A percentile compares a stretch with the other conserved stretches of the same genome.
These are phyloP conservation scores for Argyra leucocephala DNA, from an alignment of 2,888 invertebrate genomes.

Conservation along the genomic window DNA sequence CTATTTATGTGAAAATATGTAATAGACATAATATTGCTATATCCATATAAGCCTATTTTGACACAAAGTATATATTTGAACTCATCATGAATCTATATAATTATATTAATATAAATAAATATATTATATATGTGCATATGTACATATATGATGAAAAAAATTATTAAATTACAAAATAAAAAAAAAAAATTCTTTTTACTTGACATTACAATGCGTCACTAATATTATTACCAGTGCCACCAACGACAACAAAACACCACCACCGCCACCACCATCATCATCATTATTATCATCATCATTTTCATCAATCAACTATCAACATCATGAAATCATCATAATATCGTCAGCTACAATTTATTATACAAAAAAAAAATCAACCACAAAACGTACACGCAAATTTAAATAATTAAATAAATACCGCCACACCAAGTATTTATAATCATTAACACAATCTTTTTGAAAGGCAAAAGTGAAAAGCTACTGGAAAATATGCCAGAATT, in stretches of 20 bases:
- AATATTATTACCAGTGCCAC: neutral
- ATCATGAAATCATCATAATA: neutral
- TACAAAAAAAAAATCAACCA: neutral
- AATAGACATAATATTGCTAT: too few species aligned
- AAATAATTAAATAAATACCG: slow-evolving; percentile 6
- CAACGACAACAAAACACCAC: neutral
- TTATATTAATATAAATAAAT: too few species aligned
- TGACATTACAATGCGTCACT: neutral
- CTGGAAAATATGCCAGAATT: slow-evolving; percentile 6
- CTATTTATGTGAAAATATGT: too few species aligned
- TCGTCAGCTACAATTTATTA: neutral
- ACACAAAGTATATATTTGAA: too few species aligned
- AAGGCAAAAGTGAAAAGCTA: slow-evolving; percentile 6
- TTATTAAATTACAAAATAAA: neutral
- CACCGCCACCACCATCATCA: neutral
- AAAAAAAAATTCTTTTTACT: neutral
- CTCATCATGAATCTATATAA: too few species aligned
- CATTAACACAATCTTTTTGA: slow-evolving; percentile 1
- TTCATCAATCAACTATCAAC: neutral
- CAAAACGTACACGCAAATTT: slow-evolving; percentile 6
- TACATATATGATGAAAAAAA: too few species aligned
- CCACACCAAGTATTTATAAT: slow-evolving; percentile 6
- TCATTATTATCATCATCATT: neutral
- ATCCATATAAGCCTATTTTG: too few species aligned
- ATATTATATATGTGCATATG: too few species aligned